Conservation (phyloP, 2,888 invertebrate genomes). For the Antheraea assamensis region DNA sequence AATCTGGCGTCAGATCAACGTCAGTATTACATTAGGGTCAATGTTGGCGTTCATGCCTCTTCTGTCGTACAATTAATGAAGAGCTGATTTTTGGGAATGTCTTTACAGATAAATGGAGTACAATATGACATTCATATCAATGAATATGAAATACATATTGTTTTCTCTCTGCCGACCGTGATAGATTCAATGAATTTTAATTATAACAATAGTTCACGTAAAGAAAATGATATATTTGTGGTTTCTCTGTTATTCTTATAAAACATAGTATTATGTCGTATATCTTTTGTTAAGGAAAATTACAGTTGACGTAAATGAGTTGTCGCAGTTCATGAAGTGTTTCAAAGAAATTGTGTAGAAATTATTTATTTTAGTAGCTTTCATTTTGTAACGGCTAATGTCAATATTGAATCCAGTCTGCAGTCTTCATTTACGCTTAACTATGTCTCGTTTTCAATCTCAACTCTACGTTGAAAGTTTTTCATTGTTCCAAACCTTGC, state of each 20-base stretch:
- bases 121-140: slow-evolving; percentile 51
- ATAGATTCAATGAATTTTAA: slow-evolving; percentile 38
- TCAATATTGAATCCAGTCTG: slow-evolving; percentile 38
- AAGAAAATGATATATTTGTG: neutral
- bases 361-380: neutral
- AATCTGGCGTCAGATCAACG: slow-evolving; percentile 71
- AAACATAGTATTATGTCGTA: neutral
- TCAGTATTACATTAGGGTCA: slow-evolving; percentile 63
- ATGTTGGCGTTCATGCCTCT: slow-evolving; percentile 52
- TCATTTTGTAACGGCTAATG: neutral
- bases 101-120: slow-evolving; percentile 56
- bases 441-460: slow-evolving; percentile 65
- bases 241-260: neutral
- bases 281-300: neutral
- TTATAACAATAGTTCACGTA: neutral
- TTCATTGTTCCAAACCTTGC: slow-evolving; percentile 50
- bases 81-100: slow-evolving; percentile 68
- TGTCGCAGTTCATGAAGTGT: neutral
- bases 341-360: neutral
- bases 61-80: slow-evolving; percentile 71
- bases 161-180: slow-evolving; percentile 47
- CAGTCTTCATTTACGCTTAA: slow-evolving; percentile 60
- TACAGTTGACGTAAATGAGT: neutral
- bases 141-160: slow-evolving; percentile 60
- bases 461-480: slow-evolving; percentile 54